Percentiles rank a stretch among this genome's conserved stretches.
phyloP scores from a whole-genome alignment of 2,113 vertebrate genomes.

The Fukomys damarensis region DNA sequence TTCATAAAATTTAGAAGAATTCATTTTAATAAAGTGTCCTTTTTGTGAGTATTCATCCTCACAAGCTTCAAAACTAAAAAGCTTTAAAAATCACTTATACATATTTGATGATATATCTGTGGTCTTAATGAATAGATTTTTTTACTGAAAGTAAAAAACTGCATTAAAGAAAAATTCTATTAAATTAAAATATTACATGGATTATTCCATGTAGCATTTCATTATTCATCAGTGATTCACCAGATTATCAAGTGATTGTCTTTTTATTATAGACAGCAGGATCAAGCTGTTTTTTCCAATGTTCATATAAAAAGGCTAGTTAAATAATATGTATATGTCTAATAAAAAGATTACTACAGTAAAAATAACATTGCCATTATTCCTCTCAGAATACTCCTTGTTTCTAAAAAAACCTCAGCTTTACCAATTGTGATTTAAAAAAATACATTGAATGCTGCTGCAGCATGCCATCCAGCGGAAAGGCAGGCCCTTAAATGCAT shows the following conservation, averaged over 20 bases:
- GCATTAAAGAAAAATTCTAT: neutral
- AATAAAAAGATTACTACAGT: too few species aligned
- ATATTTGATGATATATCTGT: neutral
- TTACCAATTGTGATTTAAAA: too few species aligned
- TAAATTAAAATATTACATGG: neutral
- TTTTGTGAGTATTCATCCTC: neutral
- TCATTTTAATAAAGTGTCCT: neutral
- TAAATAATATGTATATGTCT: too few species aligned
- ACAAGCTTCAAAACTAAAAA: neutral
- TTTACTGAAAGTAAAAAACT: neutral
- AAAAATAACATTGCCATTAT: too few species aligned
- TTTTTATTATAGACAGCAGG: neutral
- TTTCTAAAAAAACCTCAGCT: too few species aligned
- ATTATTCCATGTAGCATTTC: neutral
- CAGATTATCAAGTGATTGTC: neutral
- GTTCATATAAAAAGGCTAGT: too few species aligned
- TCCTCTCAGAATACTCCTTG: too few species aligned
- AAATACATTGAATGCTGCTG: too few species aligned
- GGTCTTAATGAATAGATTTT: neutral
- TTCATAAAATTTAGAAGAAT: neutral
- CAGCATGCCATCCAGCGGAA: too few species aligned
- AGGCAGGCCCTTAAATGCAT: too few species aligned
- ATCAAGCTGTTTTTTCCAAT: neutral
- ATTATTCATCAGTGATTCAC: neutral
- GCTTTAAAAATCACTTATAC: neutral